phyloP scores from a whole-genome alignment of 2,113 vertebrate species.

The Psittacara wagleri region DNA sequence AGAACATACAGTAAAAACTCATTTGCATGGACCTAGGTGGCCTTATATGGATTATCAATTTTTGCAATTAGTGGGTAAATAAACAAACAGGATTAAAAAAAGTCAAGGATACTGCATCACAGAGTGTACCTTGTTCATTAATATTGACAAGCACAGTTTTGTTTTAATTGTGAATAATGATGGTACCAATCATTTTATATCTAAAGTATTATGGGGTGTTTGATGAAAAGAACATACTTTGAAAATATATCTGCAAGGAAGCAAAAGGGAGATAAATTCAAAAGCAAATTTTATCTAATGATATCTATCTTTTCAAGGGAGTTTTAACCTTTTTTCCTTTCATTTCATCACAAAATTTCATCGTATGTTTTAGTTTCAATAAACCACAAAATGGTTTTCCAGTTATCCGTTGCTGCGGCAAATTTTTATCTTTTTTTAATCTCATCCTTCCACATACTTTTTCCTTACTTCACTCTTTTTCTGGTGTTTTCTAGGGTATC shows the following conservation, averaged over 20 bases:
- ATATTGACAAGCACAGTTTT: constrained; percentile 11
- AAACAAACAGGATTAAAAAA: constrained; percentile 51
- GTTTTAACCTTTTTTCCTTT: neutral
- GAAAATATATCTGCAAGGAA: neutral
- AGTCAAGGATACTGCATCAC: constrained; percentile 45
- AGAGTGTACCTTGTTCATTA: constrained; percentile 6
- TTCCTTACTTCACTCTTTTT: constrained; percentile 18
- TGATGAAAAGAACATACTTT: neutral
- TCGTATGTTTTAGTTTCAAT: neutral
- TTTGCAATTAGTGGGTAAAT: constrained; percentile 41
- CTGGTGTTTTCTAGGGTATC: neutral
- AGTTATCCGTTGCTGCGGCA: neutral
- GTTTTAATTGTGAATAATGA: constrained; percentile 4
- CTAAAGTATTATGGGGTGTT: neutral
- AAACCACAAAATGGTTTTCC: neutral
- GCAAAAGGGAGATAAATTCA: neutral
- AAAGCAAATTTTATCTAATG: neutral
- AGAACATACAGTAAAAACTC: constrained; percentile 37
- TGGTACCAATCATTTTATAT: neutral
- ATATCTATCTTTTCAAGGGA: neutral
- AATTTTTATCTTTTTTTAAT: neutral
- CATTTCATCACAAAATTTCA: neutral
- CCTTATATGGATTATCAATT: constrained; percentile 52
- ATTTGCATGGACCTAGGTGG: constrained; percentile 34
- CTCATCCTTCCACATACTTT: neutral